Conservation (phyloP, 2,888 invertebrate species). For the Campoplex capitator region DNA sequence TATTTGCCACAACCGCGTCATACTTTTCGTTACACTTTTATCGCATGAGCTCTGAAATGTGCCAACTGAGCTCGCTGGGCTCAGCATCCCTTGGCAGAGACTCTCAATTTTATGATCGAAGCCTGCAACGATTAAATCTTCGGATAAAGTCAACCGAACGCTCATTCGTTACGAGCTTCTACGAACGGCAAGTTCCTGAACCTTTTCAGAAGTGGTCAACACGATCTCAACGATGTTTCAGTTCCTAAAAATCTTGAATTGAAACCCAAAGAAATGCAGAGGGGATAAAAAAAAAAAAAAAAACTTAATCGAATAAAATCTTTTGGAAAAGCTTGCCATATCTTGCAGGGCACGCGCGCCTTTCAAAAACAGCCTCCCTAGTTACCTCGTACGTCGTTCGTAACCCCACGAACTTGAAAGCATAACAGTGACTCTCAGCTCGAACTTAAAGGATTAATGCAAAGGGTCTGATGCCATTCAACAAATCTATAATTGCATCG, state of each 20-base stretch:
- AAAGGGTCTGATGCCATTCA: neutral
- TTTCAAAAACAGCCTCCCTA: constrained; percentile 20
- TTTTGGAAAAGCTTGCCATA: neutral
- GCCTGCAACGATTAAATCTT: neutral
- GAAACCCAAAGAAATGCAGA: neutral
- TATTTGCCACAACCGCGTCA: constrained; percentile 39
- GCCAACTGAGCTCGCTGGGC: constrained; percentile 71
- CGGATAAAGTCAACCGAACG: neutral
- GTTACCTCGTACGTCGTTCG: constrained; percentile 32
- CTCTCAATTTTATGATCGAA: constrained; percentile 66
- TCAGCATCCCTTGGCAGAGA: constrained; percentile 75
- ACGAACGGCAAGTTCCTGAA: neutral
- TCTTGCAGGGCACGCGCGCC: constrained; percentile 17
- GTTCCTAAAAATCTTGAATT: neutral
- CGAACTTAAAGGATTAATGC: neutral
- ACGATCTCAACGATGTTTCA: neutral
- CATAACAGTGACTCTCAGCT: constrained; percentile 27
- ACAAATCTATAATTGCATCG: neutral
- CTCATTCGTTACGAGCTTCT: neutral
- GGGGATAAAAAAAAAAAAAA: neutral
- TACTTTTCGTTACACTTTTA: constrained; percentile 17
- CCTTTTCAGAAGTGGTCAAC: neutral
- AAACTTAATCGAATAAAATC: constrained; percentile 8
- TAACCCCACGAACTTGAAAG: constrained; percentile 22
- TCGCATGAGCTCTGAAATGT: constrained; percentile 56